Percentiles rank a stretch among this genome's conserved stretches.
Conservation (phyloP, 30 jellyfish, hydroid and myxozoan genomes). For the Euphysa ruthae region DNA sequence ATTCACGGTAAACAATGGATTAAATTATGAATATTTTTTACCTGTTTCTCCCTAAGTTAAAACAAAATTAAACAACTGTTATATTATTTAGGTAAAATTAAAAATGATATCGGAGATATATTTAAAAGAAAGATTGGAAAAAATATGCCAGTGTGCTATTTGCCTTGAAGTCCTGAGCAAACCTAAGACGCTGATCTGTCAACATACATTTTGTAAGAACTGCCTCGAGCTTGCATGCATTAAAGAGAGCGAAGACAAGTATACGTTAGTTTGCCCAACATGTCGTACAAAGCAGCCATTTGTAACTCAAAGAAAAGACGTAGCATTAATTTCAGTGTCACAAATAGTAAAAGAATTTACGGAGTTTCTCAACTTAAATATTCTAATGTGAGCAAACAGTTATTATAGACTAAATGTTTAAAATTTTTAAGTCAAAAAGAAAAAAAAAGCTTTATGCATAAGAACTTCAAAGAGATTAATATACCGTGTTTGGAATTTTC, state of each 20-base stretch:
- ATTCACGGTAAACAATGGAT: too few relatives aligned
- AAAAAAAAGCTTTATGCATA: too few relatives aligned
- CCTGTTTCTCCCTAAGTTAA: too few relatives aligned
- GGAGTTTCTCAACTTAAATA: conserved; percentile 1
- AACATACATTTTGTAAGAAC: conserved; percentile 14
- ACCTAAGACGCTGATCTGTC: conserved; percentile 19
- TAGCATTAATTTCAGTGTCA: background rate
- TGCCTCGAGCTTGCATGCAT: conserved; percentile 19
- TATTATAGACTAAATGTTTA: too few relatives aligned
- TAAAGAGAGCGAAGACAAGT: background rate
- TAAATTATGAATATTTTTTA: too few relatives aligned
- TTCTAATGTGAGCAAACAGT: too few relatives aligned
- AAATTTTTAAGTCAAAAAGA: too few relatives aligned
- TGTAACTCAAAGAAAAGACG: conserved; percentile 3
- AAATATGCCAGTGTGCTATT: conserved; percentile 22
- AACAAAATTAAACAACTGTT: too few relatives aligned
- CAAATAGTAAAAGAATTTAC: conserved; percentile 3
- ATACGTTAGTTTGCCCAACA: conserved; percentile 7
- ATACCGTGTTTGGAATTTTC: too few relatives aligned
- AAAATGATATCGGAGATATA: too few relatives aligned
- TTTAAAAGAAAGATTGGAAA: conserved; percentile 16
- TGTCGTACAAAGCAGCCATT: conserved; percentile 32
- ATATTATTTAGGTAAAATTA: too few relatives aligned
- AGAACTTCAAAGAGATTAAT: too few relatives aligned
- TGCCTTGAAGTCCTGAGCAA: conserved; percentile 17